These are phyloP conservation scores for Saturnia japonica DNA, from an alignment of 2,888 invertebrate species.

Conservation along the genomic window DNA sequence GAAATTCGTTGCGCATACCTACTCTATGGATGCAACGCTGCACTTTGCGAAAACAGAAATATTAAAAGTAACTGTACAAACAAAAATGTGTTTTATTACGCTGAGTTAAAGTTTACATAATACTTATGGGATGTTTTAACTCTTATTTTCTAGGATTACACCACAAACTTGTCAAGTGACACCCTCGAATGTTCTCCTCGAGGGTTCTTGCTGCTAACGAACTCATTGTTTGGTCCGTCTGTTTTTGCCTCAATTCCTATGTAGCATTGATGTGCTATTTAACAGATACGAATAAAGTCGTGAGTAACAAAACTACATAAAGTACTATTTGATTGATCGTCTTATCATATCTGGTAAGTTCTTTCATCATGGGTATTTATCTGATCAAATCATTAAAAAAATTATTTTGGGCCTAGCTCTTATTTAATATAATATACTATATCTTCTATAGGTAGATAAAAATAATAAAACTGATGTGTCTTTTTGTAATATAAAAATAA, in stretches of 20 bases:
- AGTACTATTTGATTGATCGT: background rate
- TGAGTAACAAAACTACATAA: background rate
- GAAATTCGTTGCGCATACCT: background rate
- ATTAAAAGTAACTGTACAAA: background rate
- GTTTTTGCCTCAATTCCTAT: slow-evolving; percentile 33
- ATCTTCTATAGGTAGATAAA: too few relatives aligned
- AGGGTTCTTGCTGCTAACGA: slow-evolving; percentile 71
- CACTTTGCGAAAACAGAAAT: slow-evolving; percentile 2
- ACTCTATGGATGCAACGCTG: background rate
- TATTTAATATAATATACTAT: too few relatives aligned
- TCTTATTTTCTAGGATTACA: slow-evolving; percentile 23
- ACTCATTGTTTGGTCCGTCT: slow-evolving; percentile 64
- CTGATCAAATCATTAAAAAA: too few relatives aligned
- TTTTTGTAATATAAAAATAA: too few relatives aligned
- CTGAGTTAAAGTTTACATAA: background rate
- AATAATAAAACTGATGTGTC: too few relatives aligned
- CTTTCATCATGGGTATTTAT: too few relatives aligned
- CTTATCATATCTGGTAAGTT: background rate
- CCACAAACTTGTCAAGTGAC: slow-evolving; percentile 57
- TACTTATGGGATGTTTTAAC: background rate
- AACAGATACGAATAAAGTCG: background rate
- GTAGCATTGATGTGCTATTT: background rate
- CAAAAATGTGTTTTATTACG: background rate
- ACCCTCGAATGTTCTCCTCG: slow-evolving; percentile 56
- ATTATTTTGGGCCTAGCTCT: too few relatives aligned